A percentile compares a stretch with the other conserved stretches of the same genome.
phyloP scores from a whole-genome alignment of 2,888 invertebrate species.

The Limnephilus marmoratus region DNA sequence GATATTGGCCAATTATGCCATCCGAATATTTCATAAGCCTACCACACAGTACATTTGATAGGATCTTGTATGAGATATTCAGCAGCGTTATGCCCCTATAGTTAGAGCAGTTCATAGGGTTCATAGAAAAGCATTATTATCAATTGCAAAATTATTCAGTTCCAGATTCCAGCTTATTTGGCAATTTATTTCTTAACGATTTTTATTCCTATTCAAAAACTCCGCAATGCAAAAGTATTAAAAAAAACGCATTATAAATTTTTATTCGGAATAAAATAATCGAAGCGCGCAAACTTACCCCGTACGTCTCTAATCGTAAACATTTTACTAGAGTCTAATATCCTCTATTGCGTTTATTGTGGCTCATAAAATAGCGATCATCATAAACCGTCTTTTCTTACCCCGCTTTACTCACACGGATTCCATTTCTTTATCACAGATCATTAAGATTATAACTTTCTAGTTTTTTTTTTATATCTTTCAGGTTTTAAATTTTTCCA shows the following conservation, averaged over 20 bases:
- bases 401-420: not conserved
- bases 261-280: not conserved
- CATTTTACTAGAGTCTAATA: conserved; percentile 11
- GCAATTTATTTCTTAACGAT: too few relatives aligned
- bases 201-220: too few relatives aligned
- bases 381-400: not conserved
- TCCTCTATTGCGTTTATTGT: conserved; percentile 33
- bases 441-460: not conserved
- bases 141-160: too few relatives aligned
- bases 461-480: not conserved
- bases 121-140: too few relatives aligned
- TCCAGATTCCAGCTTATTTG: too few relatives aligned
- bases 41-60: too few relatives aligned
- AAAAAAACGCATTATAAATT: not conserved
- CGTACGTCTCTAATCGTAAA: not conserved
- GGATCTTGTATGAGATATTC: too few relatives aligned
- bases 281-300: not conserved
- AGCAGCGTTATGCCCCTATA: too few relatives aligned
- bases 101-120: too few relatives aligned
- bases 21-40: too few relatives aligned
- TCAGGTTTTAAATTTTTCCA: not conserved
- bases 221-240: too few relatives aligned
- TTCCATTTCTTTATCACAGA: not conserved
- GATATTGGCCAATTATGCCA: too few relatives aligned
- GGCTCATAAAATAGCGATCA: conserved; percentile 26